A percentile compares a stretch with the other conserved stretches of the same genome.
Conservation (phyloP, 2,113 vertebrate species). For the Paraplagusia blochii region DNA sequence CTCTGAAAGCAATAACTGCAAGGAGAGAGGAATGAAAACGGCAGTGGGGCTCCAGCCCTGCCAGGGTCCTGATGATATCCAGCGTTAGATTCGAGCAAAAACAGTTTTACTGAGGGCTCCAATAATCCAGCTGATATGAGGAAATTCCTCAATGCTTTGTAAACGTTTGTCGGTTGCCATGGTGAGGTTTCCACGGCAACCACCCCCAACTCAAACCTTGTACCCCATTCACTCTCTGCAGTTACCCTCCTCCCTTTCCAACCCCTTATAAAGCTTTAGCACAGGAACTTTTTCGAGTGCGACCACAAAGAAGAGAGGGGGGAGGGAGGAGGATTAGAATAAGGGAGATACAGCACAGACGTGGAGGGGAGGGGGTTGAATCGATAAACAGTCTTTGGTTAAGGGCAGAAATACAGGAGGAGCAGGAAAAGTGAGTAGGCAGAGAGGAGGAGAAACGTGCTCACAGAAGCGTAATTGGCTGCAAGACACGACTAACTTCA, state of each 20-base stretch:
- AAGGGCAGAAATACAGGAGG: slow-evolving; percentile 27
- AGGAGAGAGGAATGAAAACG: slow-evolving; percentile 44
- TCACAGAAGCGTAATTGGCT: neutral
- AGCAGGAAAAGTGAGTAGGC: slow-evolving; percentile 30
- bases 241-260: slow-evolving; percentile 26
- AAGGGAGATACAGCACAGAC: slow-evolving; percentile 31
- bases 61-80: slow-evolving; percentile 68
- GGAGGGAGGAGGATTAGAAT: slow-evolving; percentile 59
- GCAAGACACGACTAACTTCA: slow-evolving; percentile 36
- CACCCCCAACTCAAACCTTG: slow-evolving; percentile 67
- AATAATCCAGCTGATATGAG: slow-evolving; percentile 86
- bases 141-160: slow-evolving; percentile 85
- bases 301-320: slow-evolving; percentile 47
- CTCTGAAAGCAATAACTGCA: slow-evolving; percentile 16
- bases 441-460: slow-evolving; percentile 5
- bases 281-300: slow-evolving; percentile 75
- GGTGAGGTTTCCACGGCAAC: slow-evolving; percentile 79
- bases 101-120: slow-evolving; percentile 70
- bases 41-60: slow-evolving; percentile 50
- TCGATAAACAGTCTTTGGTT: slow-evolving; percentile 44
- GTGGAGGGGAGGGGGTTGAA: slow-evolving; percentile 25
- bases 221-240: slow-evolving; percentile 17
- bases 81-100: slow-evolving; percentile 69
- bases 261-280: slow-evolving; percentile 69
- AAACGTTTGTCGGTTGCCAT: slow-evolving; percentile 83